Evolutionary conservation across 2,888 invertebrate genomes (phyloP), one percentile per base, ranked within the genome.

Genomic region (Sphaerophoria taeniata): DNA sequence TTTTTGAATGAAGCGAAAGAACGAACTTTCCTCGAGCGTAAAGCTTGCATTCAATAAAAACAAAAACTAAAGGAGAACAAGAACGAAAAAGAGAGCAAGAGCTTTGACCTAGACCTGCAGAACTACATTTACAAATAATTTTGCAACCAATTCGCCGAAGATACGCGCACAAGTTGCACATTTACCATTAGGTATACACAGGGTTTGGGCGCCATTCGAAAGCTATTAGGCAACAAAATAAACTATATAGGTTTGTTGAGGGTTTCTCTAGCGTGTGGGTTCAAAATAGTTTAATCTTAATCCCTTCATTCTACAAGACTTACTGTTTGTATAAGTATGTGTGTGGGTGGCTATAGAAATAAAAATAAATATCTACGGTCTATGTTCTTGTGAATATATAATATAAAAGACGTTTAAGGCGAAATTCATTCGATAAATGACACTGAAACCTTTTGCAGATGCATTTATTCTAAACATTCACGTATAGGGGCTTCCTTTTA

Each of bases 91-190:
- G 24, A 24, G 24, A 51, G 71, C 60, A 55, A 80, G 73, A 83
- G 83, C 83, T 83, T 83, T 83, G 83, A 83, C 83, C 83, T 83
- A 83, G 83, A 83, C 83, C 83, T 83, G 83, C 69, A 83, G 69
- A 83, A 73, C 83, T 78, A 78, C 72, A 83, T 82, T 82, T 49
- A 61, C 16, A 61, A 73, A 72, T 77, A 73, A 73, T 61, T 63
- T 55, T 69, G 34, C 58, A 36, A 65, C 6, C 61, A 47, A 56
- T 60, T 65, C 34, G 34, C 45, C 45, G 58, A 72, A 36, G 69
- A 63, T 73, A 60, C 61, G 51, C 60, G 67, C 47, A 55, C 47
- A 65, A 76, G 58, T 47, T 77, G 63, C 70, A 77, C 45, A 43
- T 61, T 49, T n/a, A 69, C 58, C 47, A 71, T 11, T 53, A 63